Evolutionary conservation across 2,888 invertebrate genomes (phyloP).

Genomic region (Nemotelus pantherinus): DNA sequence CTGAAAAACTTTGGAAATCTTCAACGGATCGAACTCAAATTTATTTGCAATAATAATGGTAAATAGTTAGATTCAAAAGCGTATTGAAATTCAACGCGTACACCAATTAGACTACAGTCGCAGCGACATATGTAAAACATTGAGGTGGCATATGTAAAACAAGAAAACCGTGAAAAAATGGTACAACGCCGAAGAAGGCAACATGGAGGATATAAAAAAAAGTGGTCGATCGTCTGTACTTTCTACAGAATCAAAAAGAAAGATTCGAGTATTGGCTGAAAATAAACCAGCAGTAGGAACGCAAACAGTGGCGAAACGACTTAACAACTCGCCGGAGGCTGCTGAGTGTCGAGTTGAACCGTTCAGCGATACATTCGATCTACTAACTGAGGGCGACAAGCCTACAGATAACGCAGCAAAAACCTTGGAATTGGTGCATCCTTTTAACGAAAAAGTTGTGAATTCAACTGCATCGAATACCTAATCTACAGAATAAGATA

Average conservation of each 20-base stretch:
- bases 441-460: too few relatives aligned
- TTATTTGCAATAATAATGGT: background rate
- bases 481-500: too few relatives aligned
- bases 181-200: background rate
- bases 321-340: background rate
- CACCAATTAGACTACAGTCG: background rate
- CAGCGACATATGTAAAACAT: background rate
- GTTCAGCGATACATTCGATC: background rate
- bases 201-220: too few relatives aligned
- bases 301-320: background rate
- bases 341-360: too few relatives aligned
- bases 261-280: background rate
- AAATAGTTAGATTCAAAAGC: background rate
- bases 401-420: too few relatives aligned
- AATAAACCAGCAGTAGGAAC: background rate
- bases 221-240: background rate
- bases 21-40: background rate
- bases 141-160: background rate
- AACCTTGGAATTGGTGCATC: too few relatives aligned
- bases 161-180: too few relatives aligned
- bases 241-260: background rate
- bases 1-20: too few relatives aligned
- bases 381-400: too few relatives aligned
- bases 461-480: too few relatives aligned
- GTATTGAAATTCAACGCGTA: background rate